These are phyloP conservation scores for Zaprionus davidi DNA, from an alignment of 1,140 invertebrate genomes.

Conservation along the genomic window DNA sequence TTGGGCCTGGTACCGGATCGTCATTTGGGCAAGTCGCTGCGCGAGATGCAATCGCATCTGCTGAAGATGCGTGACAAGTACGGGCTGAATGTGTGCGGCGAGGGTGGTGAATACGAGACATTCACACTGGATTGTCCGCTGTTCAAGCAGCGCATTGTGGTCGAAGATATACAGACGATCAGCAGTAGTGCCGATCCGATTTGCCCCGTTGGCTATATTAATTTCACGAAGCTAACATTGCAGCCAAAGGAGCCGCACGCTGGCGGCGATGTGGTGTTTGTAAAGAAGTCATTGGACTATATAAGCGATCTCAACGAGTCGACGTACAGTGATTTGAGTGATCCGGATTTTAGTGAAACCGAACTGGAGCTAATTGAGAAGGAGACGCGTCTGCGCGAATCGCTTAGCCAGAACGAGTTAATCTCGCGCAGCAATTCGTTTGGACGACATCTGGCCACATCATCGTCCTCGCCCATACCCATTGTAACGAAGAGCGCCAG, in stretches of 20 bases:
- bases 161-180: slow-evolving; percentile 94
- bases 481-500: slow-evolving; percentile 84
- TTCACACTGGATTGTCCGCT: slow-evolving; percentile 98
- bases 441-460: slow-evolving; percentile 74
- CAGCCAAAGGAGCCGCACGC: slow-evolving; percentile 86
- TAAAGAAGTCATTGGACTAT: slow-evolving; percentile 86
- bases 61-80: slow-evolving; percentile 96
- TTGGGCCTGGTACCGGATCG: slow-evolving; percentile 93
- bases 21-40: slow-evolving; percentile 94
- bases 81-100: slow-evolving; percentile 98
- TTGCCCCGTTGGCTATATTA: slow-evolving; percentile 96
- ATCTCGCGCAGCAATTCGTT: slow-evolving; percentile 84
- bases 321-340: slow-evolving; percentile 87
- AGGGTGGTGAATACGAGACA: slow-evolving; percentile 99
- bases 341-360: slow-evolving; percentile 86
- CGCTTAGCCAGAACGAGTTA: slow-evolving; percentile 78
- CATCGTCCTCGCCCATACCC: slow-evolving; percentile 82
- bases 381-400: slow-evolving; percentile 78
- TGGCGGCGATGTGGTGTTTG: slow-evolving; percentile 75
- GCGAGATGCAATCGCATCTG: slow-evolving; percentile 93
- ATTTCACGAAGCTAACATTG: slow-evolving; percentile 92
- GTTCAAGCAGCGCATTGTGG: slow-evolving; percentile 94
- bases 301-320: slow-evolving; percentile 87
- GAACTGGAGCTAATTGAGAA: slow-evolving; percentile 87
- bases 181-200: slow-evolving; percentile 95